These are phyloP conservation scores for Brachyistius frenatus DNA, from an alignment of 2,113 vertebrate species.

Conservation along the genomic window DNA sequence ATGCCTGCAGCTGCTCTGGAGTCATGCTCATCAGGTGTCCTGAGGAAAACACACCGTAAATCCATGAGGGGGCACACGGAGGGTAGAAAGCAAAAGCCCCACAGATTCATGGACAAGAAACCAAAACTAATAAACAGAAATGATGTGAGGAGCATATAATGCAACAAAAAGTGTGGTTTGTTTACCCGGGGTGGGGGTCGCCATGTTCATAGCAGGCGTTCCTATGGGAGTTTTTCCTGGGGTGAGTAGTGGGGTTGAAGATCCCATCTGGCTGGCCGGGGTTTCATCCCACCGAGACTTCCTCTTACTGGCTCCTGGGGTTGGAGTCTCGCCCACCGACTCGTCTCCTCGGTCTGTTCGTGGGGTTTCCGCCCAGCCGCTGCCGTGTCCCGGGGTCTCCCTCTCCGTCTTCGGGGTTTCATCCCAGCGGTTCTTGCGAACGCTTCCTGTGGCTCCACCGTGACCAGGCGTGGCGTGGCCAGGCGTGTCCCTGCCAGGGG, in stretches of 20 bases:
- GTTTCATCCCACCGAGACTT: constrained; percentile 99
- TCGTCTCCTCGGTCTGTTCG: constrained; percentile 97
- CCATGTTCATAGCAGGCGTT: constrained; percentile 99
- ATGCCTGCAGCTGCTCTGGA: constrained; percentile 97
- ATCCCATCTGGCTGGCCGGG: constrained; percentile 97
- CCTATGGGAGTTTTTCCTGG: constrained; percentile 98
- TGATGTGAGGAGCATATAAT: neutral
- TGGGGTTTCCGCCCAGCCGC: constrained; percentile 97
- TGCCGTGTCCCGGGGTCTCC: constrained; percentile 97
- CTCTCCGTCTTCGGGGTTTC: constrained; percentile 98
- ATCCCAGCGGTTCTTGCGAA: constrained; percentile 98
- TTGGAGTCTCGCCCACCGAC: constrained; percentile 97
- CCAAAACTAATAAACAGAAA: neutral
- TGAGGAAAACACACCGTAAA: constrained; percentile 54
- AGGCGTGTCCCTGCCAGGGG: constrained; percentile 94
- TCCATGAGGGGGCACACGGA: neutral
- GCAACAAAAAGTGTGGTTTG: neutral
- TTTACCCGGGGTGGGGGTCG: constrained; percentile 95
- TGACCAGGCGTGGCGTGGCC: constrained; percentile 97
- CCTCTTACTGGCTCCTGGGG: constrained; percentile 96
- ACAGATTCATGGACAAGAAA: neutral
- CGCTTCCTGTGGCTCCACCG: constrained; percentile 93
- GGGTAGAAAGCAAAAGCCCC: neutral
- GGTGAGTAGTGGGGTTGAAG: constrained; percentile 95
- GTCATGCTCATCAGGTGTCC: constrained; percentile 99